phyloP scores from a whole-genome alignment of 2,113 vertebrate genomes.

The Dipodomys spectabilis region DNA sequence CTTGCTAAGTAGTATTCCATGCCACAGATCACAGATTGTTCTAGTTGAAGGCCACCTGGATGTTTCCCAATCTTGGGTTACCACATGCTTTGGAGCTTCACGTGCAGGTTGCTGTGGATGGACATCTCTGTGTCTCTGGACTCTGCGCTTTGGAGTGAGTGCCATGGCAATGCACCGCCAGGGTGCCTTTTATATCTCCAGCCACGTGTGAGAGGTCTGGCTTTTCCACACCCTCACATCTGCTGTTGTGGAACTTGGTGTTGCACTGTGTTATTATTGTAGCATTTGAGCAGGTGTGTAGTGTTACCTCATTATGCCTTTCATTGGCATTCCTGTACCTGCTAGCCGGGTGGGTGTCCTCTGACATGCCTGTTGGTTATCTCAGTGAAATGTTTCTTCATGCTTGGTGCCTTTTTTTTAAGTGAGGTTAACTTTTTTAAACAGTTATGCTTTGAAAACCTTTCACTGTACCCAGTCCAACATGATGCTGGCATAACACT shows the following conservation, averaged over 20 bases:
- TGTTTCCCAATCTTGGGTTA: not conserved
- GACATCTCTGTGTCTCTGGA: not conserved
- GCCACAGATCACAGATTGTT: not conserved
- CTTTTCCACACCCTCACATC: too few relatives aligned
- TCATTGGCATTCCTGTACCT: not conserved
- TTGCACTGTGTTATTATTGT: not conserved
- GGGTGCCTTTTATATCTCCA: not conserved
- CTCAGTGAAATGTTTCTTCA: not conserved
- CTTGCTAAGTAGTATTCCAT: not conserved
- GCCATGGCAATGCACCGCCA: not conserved
- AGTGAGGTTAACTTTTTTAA: not conserved
- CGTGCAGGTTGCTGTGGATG: not conserved
- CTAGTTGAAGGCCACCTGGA: not conserved
- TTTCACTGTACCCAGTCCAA: not conserved
- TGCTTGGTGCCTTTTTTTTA: not conserved
- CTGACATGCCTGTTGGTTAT: too few relatives aligned
- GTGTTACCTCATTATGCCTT: not conserved
- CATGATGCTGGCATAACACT: not conserved
- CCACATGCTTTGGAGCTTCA: not conserved
- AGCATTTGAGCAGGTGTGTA: not conserved
- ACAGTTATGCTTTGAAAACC: not conserved
- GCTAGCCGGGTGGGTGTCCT: not conserved
- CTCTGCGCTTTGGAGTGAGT: too few relatives aligned
- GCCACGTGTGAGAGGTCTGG: fast-evolving
- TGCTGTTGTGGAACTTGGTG: not conserved